These are phyloP conservation scores for Amblyopsis rosae DNA, from an alignment of 2,113 vertebrate species.

Conservation along the genomic window DNA sequence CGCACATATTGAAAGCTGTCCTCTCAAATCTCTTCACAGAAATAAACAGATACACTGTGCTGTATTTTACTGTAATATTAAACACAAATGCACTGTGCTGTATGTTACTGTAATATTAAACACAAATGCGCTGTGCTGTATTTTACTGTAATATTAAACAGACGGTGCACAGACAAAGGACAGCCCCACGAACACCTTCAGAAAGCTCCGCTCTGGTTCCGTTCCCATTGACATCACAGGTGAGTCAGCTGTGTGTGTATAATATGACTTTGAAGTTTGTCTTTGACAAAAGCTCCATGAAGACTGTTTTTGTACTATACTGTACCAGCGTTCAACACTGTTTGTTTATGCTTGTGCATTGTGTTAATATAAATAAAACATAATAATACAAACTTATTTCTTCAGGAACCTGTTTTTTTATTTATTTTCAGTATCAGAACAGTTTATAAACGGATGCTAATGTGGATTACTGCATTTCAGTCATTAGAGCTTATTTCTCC, in stretches of 20 bases:
- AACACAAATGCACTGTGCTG: background rate
- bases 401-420: too few species aligned
- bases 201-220: constrained; percentile 73
- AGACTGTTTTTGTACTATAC: background rate
- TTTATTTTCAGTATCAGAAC: too few species aligned
- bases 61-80: background rate
- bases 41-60: background rate
- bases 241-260: constrained; percentile 42
- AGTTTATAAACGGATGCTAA: too few species aligned
- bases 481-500: too few species aligned
- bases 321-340: background rate
- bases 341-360: too few species aligned
- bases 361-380: too few species aligned
- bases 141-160: constrained; percentile 34
- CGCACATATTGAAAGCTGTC: background rate
- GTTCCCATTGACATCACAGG: constrained; percentile 76
- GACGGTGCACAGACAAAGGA: constrained; percentile 70
- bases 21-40: background rate
- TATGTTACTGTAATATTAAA: constrained; percentile 13
- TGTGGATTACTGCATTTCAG: too few species aligned
- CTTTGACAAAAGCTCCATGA: background rate
- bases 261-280: too few species aligned
- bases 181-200: constrained; percentile 55
- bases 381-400: too few species aligned
- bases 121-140: background rate